These are phyloP conservation scores for Bombycilla garrulus DNA, from an alignment of 2,113 vertebrate genomes.

Conservation along the genomic window DNA sequence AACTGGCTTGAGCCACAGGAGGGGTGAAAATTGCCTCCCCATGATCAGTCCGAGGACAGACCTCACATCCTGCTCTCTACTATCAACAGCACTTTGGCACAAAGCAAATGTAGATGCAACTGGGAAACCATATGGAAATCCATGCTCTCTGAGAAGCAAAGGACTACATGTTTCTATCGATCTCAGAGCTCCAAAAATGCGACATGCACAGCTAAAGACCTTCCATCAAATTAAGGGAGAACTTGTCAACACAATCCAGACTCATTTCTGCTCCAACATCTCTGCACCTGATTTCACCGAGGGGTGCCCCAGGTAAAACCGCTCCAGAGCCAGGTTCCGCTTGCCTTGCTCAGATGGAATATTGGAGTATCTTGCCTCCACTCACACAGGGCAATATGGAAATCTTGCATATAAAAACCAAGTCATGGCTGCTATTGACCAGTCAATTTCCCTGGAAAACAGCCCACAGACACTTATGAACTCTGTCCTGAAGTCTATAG, in stretches of 20 bases:
- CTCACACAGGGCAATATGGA: background rate
- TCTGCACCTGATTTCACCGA: background rate
- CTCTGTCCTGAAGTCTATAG: slow-evolving; percentile 72
- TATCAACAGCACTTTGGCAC: background rate
- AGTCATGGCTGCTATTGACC: background rate
- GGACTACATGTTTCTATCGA: background rate
- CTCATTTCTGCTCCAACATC: background rate
- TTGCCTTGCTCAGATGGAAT: fast-evolving
- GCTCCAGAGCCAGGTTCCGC: background rate
- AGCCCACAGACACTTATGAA: slow-evolving; percentile 73
- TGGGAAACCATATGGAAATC: background rate
- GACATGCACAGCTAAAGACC: background rate
- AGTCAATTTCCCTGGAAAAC: background rate
- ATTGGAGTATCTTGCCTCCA: background rate
- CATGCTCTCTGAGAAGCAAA: background rate
- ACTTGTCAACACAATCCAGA: background rate
- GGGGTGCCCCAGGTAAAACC: background rate
- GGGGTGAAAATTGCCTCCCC: background rate
- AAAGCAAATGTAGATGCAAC: background rate
- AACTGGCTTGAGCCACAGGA: background rate
- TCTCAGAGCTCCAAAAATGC: background rate
- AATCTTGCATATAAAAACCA: background rate
- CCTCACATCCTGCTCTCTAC: background rate
- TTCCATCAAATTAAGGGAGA: background rate
- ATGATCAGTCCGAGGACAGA: background rate